These are phyloP conservation scores for Caenorhabditis sulstoni DNA, from an alignment of 2,888 invertebrate species.

Conservation along the genomic window DNA sequence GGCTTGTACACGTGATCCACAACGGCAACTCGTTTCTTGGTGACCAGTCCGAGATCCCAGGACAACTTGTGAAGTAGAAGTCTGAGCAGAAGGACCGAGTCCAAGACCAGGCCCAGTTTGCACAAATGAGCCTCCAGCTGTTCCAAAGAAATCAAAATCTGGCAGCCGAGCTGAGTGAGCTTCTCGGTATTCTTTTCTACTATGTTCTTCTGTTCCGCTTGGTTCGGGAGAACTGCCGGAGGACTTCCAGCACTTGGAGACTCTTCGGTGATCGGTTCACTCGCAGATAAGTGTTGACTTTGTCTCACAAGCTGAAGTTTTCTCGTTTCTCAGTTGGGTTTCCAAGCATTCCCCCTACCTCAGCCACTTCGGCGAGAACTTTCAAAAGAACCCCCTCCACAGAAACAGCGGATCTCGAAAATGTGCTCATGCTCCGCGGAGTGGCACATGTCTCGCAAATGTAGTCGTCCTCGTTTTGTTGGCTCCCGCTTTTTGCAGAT, in stretches of 20 bases:
- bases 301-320: conserved; percentile 66
- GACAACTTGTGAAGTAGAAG: conserved; percentile 79
- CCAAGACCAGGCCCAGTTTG: conserved; percentile 78
- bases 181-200: conserved; percentile 48
- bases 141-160: conserved; percentile 71
- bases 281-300: conserved; percentile 70
- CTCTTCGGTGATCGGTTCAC: conserved; percentile 78
- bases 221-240: conserved; percentile 58
- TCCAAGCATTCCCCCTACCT: no score
- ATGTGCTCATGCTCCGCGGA: conserved; percentile 73
- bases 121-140: conserved; percentile 77
- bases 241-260: conserved; percentile 69
- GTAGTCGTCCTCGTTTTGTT: conserved; percentile 79
- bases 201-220: conserved; percentile 45
- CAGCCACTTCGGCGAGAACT: conserved; percentile 65
- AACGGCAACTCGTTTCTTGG: conserved; percentile 67
- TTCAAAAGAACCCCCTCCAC: conserved; percentile 74
- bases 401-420: conserved; percentile 74
- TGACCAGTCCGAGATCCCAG: conserved; percentile 78
- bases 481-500: conserved; percentile 52
- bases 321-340: not conserved
- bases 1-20: conserved; percentile 69
- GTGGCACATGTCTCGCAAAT: conserved; percentile 79
- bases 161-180: conserved; percentile 59
- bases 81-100: conserved; percentile 78